Percentiles rank a stretch among this genome's conserved stretches.
Evolutionary conservation across 2,113 vertebrate genomes (phyloP).

Genomic region (Corythoichthys haematopterus): DNA sequence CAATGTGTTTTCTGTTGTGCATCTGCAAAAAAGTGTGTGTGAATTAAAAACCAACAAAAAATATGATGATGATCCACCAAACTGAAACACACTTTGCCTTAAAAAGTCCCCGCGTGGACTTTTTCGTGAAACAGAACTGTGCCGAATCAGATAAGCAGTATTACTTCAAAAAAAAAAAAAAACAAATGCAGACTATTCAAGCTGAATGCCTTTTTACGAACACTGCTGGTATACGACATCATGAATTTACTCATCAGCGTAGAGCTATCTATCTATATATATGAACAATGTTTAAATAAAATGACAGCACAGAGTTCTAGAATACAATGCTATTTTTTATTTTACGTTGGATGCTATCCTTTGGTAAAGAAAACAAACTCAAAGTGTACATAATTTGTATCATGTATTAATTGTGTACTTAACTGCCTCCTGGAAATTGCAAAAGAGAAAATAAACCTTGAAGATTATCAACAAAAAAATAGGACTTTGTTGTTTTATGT

Average conservation of each 20-base stretch:
- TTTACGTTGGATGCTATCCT: constrained; percentile 76
- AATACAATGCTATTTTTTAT: constrained; percentile 77
- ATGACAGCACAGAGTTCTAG: constrained; percentile 74
- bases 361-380: constrained; percentile 58
- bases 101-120: constrained; percentile 77
- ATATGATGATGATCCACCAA: constrained; percentile 78
- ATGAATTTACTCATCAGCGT: constrained; percentile 77
- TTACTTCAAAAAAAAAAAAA: constrained; percentile 52
- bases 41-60: constrained; percentile 67
- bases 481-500: not conserved
- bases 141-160: constrained; percentile 75
- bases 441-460: constrained; percentile 78
- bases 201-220: constrained; percentile 74
- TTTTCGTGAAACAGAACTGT: constrained; percentile 75
- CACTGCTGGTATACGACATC: constrained; percentile 73
- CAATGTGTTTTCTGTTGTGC: constrained; percentile 69
- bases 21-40: constrained; percentile 76
- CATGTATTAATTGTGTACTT: constrained; percentile 79
- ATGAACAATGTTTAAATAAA: constrained; percentile 74
- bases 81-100: constrained; percentile 81
- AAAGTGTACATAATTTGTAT: constrained; percentile 79
- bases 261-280: constrained; percentile 69
- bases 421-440: constrained; percentile 75
- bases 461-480: constrained; percentile 59
- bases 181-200: constrained; percentile 72